Conservation (phyloP, 2,113 vertebrate species). For the Todiramphus saurophagus region DNA sequence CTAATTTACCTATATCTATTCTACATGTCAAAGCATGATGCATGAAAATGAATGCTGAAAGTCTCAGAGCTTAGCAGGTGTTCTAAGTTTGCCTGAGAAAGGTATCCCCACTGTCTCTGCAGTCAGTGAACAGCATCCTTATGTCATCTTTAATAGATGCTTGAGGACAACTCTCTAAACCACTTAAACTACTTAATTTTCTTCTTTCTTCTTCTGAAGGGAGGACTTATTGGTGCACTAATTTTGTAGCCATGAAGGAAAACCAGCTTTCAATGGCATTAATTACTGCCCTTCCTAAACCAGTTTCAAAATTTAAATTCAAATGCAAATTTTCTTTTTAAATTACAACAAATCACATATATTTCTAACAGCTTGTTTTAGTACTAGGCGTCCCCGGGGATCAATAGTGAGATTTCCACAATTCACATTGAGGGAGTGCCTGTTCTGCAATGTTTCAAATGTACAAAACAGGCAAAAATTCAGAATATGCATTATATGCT, state of each 20-base stretch:
- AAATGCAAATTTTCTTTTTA: not conserved
- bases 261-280: not conserved
- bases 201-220: not conserved
- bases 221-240: not conserved
- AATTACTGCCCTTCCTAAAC: not conserved
- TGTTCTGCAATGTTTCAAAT: not conserved
- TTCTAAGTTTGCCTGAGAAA: not conserved
- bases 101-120: not conserved
- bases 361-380: not conserved
- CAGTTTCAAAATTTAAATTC: not conserved
- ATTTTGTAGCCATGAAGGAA: not conserved
- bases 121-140: not conserved
- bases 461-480: not conserved
- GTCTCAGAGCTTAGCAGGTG: not conserved
- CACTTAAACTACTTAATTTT: not conserved
- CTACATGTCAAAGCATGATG: not conserved
- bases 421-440: not conserved
- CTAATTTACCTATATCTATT: not conserved
- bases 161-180: not conserved
- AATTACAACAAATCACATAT: not conserved
- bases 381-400: not conserved
- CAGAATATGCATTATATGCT: fast-evolving
- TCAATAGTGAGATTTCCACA: not conserved
- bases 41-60: not conserved
- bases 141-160: not conserved